Conservation (phyloP, 2,888 invertebrate species). For the Rhyacophila evoluta region DNA sequence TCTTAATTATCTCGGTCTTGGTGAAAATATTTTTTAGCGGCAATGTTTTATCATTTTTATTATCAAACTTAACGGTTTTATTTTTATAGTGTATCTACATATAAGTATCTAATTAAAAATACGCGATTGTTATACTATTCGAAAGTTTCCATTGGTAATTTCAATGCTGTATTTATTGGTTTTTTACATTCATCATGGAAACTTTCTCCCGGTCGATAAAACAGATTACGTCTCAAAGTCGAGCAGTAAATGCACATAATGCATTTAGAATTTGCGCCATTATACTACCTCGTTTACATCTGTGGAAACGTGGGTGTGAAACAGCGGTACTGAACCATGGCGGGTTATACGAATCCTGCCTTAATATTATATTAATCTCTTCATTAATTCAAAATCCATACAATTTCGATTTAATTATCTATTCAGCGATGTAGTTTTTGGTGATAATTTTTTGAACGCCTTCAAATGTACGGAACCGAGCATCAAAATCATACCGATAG, state of each 20-base stretch:
- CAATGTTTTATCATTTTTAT: no score
- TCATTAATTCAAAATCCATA: no score
- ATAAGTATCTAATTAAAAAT: not conserved
- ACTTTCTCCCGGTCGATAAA: conserved; percentile 15
- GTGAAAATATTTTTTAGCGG: no score
- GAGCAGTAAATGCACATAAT: not conserved
- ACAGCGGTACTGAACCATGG: not conserved
- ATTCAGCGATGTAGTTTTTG: no score
- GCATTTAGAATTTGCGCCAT: not conserved
- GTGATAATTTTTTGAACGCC: no score
- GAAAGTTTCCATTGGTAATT: not conserved
- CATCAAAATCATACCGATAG: no score
- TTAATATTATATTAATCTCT: no score
- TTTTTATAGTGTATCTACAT: not conserved
- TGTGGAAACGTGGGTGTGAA: not conserved
- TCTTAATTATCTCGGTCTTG: no score
- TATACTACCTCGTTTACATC: not conserved
- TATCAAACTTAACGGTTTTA: no score
- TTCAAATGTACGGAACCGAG: no score
- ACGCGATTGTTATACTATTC: not conserved
- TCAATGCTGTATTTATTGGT: not conserved
- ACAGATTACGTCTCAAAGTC: conserved; percentile 13
- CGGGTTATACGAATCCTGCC: no score
- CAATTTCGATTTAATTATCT: no score
- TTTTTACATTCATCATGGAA: not conserved